Evolutionary conservation across 92 coral and sea anemone species (phyloP), one percentile per base, ranked within the genome.

Genomic region (Porites divaricata): DNA sequence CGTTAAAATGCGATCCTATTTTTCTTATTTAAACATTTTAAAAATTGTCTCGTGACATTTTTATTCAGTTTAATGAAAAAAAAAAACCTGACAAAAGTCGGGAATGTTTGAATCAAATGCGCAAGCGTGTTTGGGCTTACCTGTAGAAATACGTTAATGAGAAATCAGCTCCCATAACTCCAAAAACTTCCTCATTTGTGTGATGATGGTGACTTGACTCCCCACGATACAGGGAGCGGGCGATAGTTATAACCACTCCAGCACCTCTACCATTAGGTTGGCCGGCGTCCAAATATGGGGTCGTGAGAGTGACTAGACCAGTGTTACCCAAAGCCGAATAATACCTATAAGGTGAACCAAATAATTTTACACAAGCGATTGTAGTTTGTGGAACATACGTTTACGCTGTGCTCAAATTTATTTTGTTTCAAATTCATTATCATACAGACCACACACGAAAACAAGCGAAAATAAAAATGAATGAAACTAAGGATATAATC

Each of bases 101-200:
- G 20, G 23, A 24, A 10, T 12, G 8, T 25, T 6, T 22, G 6
- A 21, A 22, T 53, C n/a, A 65, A 4, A 2, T 49, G 62, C 16
- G 11, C 9, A 13, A 41, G n/a, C 13, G 15, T 5, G 3, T 11
- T 54, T 15, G 16, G 0, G 59, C 17, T 11, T 10, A 83, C 94
- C 92, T 91, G 87, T 91, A 74, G 81, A 91, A 91, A 45, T 88
- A 89, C 16, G 85, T 76, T 14, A 91, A 63, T 6, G 89, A 62
- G 62, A 91, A 91, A 76, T 84, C 88, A 48, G 94, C 94, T 14
- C 86, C 94, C 87, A 91, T 70, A 9, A 88, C 92, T 45, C 92
- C 94, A 20, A 91, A 41, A 25, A 88, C 88, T 16, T 91, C 88
- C 25, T 79, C 89, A 15, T 70, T 58, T 12, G 77, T 83, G 48